phyloP scores from a whole-genome alignment of 2,797 vertebrate species.

The Platalea minor region DNA sequence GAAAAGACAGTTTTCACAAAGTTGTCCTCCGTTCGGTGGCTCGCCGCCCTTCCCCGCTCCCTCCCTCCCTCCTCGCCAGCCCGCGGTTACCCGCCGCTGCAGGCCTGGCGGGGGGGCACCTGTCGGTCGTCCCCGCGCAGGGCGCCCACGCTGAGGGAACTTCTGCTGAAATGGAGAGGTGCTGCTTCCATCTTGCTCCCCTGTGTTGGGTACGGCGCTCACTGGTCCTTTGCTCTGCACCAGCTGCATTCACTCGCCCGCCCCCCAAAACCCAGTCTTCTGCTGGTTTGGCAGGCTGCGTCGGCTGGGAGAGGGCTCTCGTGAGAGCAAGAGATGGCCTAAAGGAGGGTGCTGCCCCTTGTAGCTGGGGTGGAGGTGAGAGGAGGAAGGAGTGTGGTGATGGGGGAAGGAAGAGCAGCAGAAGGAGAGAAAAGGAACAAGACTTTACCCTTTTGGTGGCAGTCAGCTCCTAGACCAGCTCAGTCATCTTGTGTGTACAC shows the following conservation, averaged over 20 bases:
- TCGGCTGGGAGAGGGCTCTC: not conserved
- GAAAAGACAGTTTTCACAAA: not conserved
- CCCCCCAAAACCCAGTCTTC: rapidly evolving
- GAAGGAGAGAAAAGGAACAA: not conserved
- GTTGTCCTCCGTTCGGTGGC: not conserved
- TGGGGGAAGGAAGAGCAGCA: rapidly evolving
- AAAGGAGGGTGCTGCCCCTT: not conserved
- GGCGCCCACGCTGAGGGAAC: rapidly evolving
- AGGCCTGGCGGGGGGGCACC: too few species aligned
- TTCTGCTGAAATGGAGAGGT: not conserved
- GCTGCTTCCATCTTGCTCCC: not conserved
- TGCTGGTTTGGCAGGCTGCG: not conserved
- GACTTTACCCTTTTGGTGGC: not conserved
- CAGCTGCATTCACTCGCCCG: not conserved
- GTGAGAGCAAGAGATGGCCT: not conserved
- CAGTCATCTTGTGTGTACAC: not conserved
- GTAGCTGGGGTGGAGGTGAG: not conserved
- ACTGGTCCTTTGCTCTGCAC: not conserved
- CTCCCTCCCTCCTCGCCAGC: not conserved
- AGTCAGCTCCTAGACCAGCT: not conserved
- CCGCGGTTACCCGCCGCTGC: not conserved
- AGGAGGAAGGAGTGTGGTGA: not conserved
- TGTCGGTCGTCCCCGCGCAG: not conserved
- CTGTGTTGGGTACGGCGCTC: not conserved
- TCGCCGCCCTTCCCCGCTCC: too few species aligned